phyloP scores from a whole-genome alignment of 37 sponge, comb jelly and placozoan species.

The Chondrilla cf. caribensis region DNA sequence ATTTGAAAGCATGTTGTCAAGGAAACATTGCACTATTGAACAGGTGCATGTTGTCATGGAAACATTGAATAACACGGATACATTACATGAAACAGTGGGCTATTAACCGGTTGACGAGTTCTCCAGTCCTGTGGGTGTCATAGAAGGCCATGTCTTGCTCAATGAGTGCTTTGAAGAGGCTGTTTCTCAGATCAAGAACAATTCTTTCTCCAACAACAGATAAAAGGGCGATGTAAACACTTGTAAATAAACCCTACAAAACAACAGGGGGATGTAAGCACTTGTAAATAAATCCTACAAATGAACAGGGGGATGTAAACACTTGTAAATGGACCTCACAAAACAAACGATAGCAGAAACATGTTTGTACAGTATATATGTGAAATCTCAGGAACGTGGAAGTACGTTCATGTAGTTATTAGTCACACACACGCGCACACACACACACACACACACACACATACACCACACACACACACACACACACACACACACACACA shows the following conservation, averaged over 20 bases:
- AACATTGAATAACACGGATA: background rate
- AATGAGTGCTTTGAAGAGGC: slow-evolving; percentile 72
- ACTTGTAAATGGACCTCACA: slow-evolving; percentile 67
- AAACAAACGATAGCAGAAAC: background rate
- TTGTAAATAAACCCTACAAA: slow-evolving; percentile 66
- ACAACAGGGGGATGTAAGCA: background rate
- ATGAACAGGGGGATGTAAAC: slow-evolving; percentile 75
- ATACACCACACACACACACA: no score
- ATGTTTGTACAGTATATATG: no score
- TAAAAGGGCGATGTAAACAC: slow-evolving; percentile 76
- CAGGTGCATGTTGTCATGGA: background rate
- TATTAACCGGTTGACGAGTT: slow-evolving; percentile 83
- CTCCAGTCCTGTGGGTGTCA: slow-evolving; percentile 86
- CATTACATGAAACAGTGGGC: background rate
- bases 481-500: no score
- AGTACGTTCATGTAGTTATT: no score
- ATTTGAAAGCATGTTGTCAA: no score
- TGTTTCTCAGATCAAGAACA: slow-evolving; percentile 58
- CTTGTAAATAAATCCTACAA: slow-evolving; percentile 64
- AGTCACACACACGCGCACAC: no score
- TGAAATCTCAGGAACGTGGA: no score
- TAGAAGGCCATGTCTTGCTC: slow-evolving; percentile 85
- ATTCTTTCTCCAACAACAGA: slow-evolving; percentile 73
- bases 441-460: no score
- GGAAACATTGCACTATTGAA: no score